phyloP scores from a whole-genome alignment of 2,797 vertebrate species.

The Squalus acanthias region DNA sequence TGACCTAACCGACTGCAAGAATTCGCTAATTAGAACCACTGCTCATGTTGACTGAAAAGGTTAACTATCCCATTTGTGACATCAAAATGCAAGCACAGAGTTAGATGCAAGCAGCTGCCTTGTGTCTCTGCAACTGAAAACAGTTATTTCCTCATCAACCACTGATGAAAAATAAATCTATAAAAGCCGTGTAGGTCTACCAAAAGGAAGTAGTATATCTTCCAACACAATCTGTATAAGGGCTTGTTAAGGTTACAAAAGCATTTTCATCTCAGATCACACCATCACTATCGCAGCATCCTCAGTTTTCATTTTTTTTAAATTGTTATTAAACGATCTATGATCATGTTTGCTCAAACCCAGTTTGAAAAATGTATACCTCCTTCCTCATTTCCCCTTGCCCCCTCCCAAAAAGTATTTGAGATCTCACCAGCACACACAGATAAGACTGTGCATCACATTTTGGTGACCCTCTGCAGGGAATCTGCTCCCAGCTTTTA shows the following conservation, averaged over 20 bases:
- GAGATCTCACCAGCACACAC: no score
- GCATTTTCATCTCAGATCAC: not conserved
- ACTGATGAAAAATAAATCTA: not conserved
- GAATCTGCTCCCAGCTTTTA: no score
- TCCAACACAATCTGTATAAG: not conserved
- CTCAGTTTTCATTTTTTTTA: not conserved
- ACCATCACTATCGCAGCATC: not conserved
- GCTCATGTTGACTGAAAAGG: no score
- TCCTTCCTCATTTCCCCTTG: no score
- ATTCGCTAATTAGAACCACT: no score
- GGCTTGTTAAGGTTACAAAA: not conserved
- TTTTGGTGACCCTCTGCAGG: no score
- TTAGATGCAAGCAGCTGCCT: not conserved
- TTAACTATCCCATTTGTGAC: no score
- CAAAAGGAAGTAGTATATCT: not conserved
- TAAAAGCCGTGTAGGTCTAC: not conserved
- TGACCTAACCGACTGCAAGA: no score
- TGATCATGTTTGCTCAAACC: not conserved
- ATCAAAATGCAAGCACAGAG: no score
- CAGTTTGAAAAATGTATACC: no score
- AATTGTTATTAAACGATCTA: not conserved
- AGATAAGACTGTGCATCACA: no score
- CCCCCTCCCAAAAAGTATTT: no score
- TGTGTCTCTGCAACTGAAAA: not conserved
- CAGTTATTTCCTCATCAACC: not conserved